phyloP scores from a whole-genome alignment of 2,888 invertebrate species.

The Nymphalis urticae region DNA sequence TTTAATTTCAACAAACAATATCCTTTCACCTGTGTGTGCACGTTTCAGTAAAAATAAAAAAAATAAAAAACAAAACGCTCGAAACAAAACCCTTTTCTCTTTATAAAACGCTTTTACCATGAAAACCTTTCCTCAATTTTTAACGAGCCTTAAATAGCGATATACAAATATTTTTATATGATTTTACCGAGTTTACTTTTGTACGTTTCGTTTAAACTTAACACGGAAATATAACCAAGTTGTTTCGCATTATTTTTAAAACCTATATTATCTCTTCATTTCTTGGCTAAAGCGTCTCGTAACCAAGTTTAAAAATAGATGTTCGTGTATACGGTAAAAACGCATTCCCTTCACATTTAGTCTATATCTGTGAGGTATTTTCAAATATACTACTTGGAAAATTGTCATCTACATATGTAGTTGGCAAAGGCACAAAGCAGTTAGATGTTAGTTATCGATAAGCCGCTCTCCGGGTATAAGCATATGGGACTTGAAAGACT shows the following conservation, averaged over 20 bases:
- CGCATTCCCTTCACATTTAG: conserved; percentile 6
- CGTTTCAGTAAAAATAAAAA: too few species aligned
- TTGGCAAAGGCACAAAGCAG: conserved; percentile 45
- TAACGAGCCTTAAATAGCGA: background rate
- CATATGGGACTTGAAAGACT: conserved; percentile 53
- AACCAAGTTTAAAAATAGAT: too few species aligned
- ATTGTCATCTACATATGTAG: conserved; percentile 41
- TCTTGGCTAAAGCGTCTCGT: background rate
- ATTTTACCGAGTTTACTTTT: too few species aligned
- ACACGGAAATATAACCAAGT: background rate
- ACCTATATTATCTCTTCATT: background rate
- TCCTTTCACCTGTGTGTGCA: too few species aligned
- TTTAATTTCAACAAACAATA: too few species aligned
- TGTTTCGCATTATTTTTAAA: background rate
- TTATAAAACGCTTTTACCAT: conserved; percentile 13
- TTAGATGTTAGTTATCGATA: conserved; percentile 50
- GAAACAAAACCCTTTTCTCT: background rate
- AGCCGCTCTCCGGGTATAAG: conserved; percentile 50
- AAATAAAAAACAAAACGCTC: too few species aligned
- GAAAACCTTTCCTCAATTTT: conserved; percentile 10
- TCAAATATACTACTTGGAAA: conserved; percentile 38
- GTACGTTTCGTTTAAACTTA: background rate
- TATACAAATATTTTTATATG: background rate
- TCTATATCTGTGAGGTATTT: conserved; percentile 30
- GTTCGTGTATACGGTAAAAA: too few species aligned